Conservation (phyloP, 2,888 invertebrate species). For the Pharmacophagus antenor region DNA sequence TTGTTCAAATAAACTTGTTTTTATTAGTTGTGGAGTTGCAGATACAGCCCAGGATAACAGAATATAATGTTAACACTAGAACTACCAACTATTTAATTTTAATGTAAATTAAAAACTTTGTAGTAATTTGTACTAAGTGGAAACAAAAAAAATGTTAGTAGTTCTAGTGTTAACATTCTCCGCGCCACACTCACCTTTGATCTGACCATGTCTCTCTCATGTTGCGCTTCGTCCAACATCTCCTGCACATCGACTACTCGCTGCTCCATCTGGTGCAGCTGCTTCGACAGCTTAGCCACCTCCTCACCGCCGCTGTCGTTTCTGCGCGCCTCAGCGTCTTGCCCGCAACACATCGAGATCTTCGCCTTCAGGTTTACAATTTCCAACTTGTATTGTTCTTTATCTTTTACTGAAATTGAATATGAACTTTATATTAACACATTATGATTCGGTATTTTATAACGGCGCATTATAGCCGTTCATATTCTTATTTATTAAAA, state of each 20-base stretch:
- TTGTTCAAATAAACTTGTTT: no score
- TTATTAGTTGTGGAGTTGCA: no score
- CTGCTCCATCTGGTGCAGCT: constrained; percentile 78
- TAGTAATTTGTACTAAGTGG: no score
- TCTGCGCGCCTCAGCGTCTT: constrained; percentile 44
- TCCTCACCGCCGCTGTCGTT: constrained; percentile 39
- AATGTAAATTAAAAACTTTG: no score
- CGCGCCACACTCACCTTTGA: constrained; percentile 67
- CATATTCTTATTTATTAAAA: no score
- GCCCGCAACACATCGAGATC: constrained; percentile 60
- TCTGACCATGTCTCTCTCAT: constrained; percentile 73
- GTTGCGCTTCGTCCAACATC: constrained; percentile 74
- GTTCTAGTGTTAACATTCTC: no score
- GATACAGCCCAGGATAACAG: no score
- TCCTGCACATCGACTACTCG: constrained; percentile 72
- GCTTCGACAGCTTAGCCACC: constrained; percentile 53
- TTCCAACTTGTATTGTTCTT: constrained; percentile 65
- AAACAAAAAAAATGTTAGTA: no score
- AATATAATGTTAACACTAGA: no score
- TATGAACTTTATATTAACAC: background rate
- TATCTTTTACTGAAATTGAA: constrained; percentile 60
- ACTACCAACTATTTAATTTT: no score
- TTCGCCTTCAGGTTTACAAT: constrained; percentile 61
- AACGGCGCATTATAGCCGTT: no score
- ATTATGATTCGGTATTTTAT: no score